Percentiles rank a stretch among this genome's conserved stretches.
Conservation (phyloP, 2,113 vertebrate genomes). For the Petrocephalus zakoni region DNA sequence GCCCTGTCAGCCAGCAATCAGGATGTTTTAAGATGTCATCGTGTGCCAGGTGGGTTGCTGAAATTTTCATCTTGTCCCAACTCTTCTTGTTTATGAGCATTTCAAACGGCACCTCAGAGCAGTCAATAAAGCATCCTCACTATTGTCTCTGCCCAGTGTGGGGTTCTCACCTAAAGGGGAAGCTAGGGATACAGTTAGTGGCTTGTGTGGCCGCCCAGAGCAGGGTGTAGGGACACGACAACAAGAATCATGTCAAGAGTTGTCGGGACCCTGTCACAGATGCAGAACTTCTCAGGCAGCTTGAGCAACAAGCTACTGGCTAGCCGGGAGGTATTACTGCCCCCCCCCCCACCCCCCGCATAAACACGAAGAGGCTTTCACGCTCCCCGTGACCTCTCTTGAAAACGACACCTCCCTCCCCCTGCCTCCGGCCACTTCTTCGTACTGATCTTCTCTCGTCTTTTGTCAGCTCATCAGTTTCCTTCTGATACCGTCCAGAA, state of each 20-base stretch:
- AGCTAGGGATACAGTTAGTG: background rate
- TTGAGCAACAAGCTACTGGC: background rate
- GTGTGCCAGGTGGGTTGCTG: slow-evolving; percentile 45
- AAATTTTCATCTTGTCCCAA: slow-evolving; percentile 25
- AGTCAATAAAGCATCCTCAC: background rate
- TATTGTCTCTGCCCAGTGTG: slow-evolving; percentile 50
- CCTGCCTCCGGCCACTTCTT: slow-evolving; percentile 17
- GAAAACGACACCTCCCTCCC: slow-evolving; percentile 39
- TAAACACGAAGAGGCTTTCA: slow-evolving; percentile 44
- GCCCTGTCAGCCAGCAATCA: background rate
- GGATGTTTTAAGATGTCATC: slow-evolving; percentile 38
- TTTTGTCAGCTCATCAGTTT: background rate
- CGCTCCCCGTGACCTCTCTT: slow-evolving; percentile 38
- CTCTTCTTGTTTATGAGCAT: slow-evolving; percentile 46
- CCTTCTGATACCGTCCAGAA: background rate
- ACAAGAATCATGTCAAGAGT: slow-evolving; percentile 39
- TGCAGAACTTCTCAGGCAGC: slow-evolving; percentile 17
- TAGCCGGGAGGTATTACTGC: slow-evolving; percentile 27
- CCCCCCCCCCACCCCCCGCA: background rate
- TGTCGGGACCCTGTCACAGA: slow-evolving; percentile 29
- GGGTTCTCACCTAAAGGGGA: slow-evolving; percentile 40
- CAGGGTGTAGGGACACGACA: slow-evolving; percentile 34
- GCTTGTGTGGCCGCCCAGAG: slow-evolving; percentile 34
- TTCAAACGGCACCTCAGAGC: slow-evolving; percentile 43
- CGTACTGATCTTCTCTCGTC: background rate